These are phyloP conservation scores for Dipodomys spectabilis DNA, from an alignment of 2,113 vertebrate species.

Conservation along the genomic window DNA sequence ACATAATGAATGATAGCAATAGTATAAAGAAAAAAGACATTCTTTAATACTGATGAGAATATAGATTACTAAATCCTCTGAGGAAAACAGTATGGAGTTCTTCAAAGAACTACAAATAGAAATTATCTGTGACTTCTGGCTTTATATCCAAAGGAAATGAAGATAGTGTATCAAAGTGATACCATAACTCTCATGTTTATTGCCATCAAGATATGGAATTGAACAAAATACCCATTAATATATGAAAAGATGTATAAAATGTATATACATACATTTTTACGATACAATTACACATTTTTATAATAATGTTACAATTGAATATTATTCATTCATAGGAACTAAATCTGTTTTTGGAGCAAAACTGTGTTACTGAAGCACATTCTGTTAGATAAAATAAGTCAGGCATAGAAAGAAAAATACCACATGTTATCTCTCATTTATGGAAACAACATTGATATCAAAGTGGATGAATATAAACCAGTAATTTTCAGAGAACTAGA, in stretches of 20 bases:
- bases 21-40: no score
- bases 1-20: not conserved
- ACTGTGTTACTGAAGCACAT: not conserved
- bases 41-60: not conserved
- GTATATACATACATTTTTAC: no score
- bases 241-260: not conserved
- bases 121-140: not conserved
- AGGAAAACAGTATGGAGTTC: not conserved
- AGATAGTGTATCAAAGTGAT: not conserved
- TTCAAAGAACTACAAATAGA: not conserved
- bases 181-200: not conserved
- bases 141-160: not conserved
- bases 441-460: not conserved
- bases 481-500: not conserved
- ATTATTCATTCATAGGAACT: not conserved
- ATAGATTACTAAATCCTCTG: not conserved
- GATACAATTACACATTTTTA: no score
- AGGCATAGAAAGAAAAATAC: not conserved
- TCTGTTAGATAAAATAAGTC: not conserved
- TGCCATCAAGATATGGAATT: not conserved
- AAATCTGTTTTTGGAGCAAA: not conserved
- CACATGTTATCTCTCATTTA: not conserved
- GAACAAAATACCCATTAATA: not conserved
- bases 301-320: not conserved
- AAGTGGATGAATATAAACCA: not conserved